These are phyloP conservation scores for Cyclina sinensis DNA, from an alignment of 1,140 invertebrate genomes.

Conservation along the genomic window DNA sequence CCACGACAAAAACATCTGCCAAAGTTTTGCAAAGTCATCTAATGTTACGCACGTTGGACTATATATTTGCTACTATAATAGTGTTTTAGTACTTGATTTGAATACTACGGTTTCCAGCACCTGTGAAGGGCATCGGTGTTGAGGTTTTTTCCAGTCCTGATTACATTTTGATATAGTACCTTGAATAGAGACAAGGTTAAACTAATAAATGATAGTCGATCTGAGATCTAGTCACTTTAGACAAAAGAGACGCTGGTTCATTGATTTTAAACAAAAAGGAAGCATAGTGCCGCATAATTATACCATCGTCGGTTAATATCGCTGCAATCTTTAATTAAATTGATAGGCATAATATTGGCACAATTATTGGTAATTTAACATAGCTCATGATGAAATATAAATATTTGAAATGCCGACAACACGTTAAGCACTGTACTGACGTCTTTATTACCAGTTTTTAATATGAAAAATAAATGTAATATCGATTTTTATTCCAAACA, in stretches of 20 bases:
- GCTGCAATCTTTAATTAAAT: neutral
- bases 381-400: neutral
- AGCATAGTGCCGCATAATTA: neutral
- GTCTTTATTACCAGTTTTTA: neutral
- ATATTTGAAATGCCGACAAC: neutral
- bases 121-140: constrained; percentile 12
- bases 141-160: neutral
- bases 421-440: neutral
- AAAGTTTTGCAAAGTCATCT: neutral
- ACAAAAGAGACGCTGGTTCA: neutral
- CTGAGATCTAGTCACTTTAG: neutral
- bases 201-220: neutral
- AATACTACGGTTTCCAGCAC: neutral
- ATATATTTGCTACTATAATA: neutral
- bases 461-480: too few species aligned
- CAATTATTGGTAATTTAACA: neutral
- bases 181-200: constrained; percentile 4
- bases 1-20: constrained; percentile 4
- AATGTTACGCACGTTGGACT: neutral
- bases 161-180: neutral
- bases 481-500: too few species aligned
- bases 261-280: neutral
- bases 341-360: constrained; percentile 7
- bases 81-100: neutral
- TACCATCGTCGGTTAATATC: neutral